Evolutionary conservation across 2,113 vertebrate species (phyloP), one percentile per base, ranked within the genome.

Genomic region (Coptodon rendalli): DNA sequence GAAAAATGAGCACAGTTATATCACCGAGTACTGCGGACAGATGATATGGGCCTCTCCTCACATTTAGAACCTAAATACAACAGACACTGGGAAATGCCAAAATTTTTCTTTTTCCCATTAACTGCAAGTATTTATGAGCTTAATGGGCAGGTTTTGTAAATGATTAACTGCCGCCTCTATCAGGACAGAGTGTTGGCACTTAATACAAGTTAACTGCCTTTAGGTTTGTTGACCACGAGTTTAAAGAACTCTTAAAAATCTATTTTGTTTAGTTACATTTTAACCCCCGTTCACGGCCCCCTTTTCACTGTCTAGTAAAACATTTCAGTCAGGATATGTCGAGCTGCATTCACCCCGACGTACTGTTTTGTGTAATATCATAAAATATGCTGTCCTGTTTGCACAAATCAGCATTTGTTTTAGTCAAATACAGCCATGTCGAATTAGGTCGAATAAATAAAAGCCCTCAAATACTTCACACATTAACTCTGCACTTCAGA

Each of bases 151-250:
- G 12, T 6, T 78, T 78, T 71, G 85, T 90, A 61, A 94, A 81
- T 88, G 80, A 91, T 94, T 92, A 93, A 87, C 91, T 53, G 81
- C 7, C n/a, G 7, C 12, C 11, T 59, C 11, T 63, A 59, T 29
- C 24, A 45, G 24, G 5, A 48, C 27, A 8, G 22, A 24, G 45
- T 78, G 43, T 31, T 19, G 45, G 45, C 6, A 78, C 27, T 78
- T 78, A 78, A 78, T 52, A 50, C 29, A 50, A 78, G 45, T 52
- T 78, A 78, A 52, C 11, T 31, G 27, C 45, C 45, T 52, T 31
- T 78, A 78, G 27, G 27, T 31, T 78, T 78, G 17, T 78, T 52
- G 17, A 52, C 43, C 48, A 78, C 2, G 17, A 52, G 73, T 78
- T 50, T 78, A 78, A 78, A 78, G 24, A 50, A 78, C 43, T 78